phyloP scores from a whole-genome alignment of 1,140 invertebrate species.

The Aculops lycopersici region DNA sequence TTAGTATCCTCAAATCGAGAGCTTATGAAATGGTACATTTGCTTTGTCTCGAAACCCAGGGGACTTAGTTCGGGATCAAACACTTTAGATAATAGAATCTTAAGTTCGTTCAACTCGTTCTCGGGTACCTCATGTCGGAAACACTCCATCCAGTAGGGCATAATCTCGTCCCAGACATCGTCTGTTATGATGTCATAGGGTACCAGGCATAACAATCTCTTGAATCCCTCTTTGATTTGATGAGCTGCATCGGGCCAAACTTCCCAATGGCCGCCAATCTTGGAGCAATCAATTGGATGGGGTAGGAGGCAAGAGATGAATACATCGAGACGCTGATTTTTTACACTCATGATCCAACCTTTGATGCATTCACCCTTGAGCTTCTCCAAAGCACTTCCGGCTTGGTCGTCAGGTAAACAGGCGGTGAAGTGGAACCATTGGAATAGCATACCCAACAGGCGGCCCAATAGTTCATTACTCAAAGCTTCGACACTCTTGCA shows the following conservation, averaged over 20 bases:
- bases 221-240: constrained; percentile 74
- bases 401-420: constrained; percentile 65
- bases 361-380: constrained; percentile 75
- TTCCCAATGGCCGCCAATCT: constrained; percentile 25
- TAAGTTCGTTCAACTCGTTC: constrained; percentile 58
- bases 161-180: constrained; percentile 23
- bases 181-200: constrained; percentile 86
- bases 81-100: constrained; percentile 70
- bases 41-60: constrained; percentile 59
- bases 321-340: constrained; percentile 49
- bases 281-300: constrained; percentile 52
- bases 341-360: constrained; percentile 54
- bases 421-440: constrained; percentile 97
- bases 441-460: constrained; percentile 75
- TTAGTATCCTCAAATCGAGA: constrained; percentile 48
- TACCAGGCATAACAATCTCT: constrained; percentile 66
- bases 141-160: constrained; percentile 26
- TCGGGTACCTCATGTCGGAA: constrained; percentile 75
- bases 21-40: constrained; percentile 77
- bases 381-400: constrained; percentile 51
- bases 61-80: constrained; percentile 81
- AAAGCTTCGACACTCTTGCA: constrained; percentile 46
- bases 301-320: constrained; percentile 52
- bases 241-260: constrained; percentile 33
- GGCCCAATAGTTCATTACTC: constrained; percentile 52